A percentile compares a stretch with the other conserved stretches of the same genome.
Evolutionary conservation across 2,888 invertebrate species (phyloP).

Genomic region (Trachelus troglodyta): DNA sequence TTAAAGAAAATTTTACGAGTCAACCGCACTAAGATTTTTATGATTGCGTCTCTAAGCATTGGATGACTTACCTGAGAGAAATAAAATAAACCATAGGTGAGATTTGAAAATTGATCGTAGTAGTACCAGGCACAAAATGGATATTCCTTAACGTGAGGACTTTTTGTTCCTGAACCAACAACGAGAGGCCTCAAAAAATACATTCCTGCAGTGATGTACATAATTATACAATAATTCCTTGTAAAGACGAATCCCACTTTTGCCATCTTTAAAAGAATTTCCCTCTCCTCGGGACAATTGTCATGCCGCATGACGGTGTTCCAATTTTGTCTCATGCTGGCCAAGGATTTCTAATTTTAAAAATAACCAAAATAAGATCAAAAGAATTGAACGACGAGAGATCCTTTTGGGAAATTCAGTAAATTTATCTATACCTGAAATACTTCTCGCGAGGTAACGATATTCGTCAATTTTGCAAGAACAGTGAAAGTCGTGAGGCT

Average conservation of each 20-base stretch:
- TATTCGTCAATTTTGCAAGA: constrained; percentile 14
- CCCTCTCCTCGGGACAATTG: constrained; percentile 8
- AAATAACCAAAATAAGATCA: no score
- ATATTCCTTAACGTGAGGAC: constrained; percentile 23
- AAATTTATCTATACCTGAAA: background rate
- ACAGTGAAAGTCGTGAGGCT: constrained; percentile 14
- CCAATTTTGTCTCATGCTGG: constrained; percentile 26
- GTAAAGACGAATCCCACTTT: constrained; percentile 22
- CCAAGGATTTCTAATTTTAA: background rate
- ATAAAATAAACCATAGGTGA: constrained; percentile 27
- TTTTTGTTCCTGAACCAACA: constrained; percentile 19
- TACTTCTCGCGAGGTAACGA: background rate
- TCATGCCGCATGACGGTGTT: constrained; percentile 13
- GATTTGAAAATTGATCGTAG: constrained; percentile 26
- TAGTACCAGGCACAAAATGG: constrained; percentile 36
- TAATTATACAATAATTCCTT: constrained; percentile 23
- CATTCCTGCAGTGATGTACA: constrained; percentile 29
- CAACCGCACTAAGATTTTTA: no score
- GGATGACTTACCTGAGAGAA: constrained; percentile 23
- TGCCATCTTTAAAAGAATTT: constrained; percentile 24
- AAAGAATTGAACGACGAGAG: background rate
- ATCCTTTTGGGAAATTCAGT: background rate
- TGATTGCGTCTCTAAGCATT: no score
- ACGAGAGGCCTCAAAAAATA: constrained; percentile 30
- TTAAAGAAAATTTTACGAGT: background rate